Percentiles rank a stretch among this genome's conserved stretches.
Conservation (phyloP, 2,113 vertebrate species). For the Ameiurus melas region DNA sequence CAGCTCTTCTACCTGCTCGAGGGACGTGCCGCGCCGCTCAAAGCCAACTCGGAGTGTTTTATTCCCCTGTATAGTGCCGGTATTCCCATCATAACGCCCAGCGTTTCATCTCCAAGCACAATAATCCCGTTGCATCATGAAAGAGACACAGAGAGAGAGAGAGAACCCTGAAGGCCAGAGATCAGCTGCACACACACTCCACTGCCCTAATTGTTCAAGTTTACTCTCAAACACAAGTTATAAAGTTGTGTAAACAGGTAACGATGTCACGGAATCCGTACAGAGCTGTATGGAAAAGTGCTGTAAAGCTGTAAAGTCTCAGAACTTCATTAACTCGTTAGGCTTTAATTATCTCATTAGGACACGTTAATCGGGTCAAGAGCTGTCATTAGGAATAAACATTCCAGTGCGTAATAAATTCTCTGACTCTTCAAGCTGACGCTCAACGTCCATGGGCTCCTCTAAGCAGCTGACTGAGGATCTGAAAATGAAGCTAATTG, state of each 20-base stretch:
- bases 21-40: conserved; percentile 34
- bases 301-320: not conserved
- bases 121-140: conserved; percentile 39
- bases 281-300: not conserved
- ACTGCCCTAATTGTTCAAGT: conserved; percentile 14
- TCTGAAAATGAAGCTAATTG: not conserved
- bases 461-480: not conserved
- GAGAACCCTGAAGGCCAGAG: conserved; percentile 2
- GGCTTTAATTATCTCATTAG: not conserved
- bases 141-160: not conserved
- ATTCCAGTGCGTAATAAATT: not conserved
- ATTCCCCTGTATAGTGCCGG: conserved; percentile 5
- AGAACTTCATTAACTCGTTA: not conserved
- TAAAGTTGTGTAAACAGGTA: conserved; percentile 6
- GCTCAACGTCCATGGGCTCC: not conserved
- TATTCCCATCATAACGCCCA: conserved; percentile 27
- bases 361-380: not conserved
- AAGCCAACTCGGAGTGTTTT: conserved; percentile 44
- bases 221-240: not conserved
- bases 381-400: not conserved
- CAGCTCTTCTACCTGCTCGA: conserved; percentile 32
- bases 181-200: not conserved
- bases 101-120: conserved; percentile 46
- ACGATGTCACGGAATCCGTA: not conserved
- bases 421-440: not conserved